phyloP scores from a whole-genome alignment of 30 jellyfish, hydroid and myxozoan genomes.

The Hydractinia echinata region DNA sequence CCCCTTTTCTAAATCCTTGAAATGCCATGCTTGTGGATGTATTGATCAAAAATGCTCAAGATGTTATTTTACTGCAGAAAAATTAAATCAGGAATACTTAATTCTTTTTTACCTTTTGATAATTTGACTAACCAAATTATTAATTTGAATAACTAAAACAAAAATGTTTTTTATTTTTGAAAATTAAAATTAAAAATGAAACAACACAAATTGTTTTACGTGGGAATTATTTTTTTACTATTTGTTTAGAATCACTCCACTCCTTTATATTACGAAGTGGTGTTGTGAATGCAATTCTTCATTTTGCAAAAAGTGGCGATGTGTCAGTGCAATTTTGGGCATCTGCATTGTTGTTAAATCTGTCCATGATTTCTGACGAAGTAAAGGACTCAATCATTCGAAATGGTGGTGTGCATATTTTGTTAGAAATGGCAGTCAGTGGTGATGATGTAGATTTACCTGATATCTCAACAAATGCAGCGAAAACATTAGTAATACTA shows the following conservation, averaged over 20 bases:
- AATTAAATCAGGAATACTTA: too few species aligned
- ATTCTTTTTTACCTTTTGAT: too few species aligned
- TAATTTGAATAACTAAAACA: too few species aligned
- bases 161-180: too few species aligned
- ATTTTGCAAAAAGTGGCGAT: constrained; percentile 45
- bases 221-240: too few species aligned
- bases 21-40: too few species aligned
- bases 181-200: too few species aligned
- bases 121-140: too few species aligned
- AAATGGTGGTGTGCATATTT: constrained; percentile 69
- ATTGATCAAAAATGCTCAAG: too few species aligned
- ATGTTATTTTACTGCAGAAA: too few species aligned
- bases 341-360: constrained; percentile 67
- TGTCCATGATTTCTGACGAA: constrained; percentile 76
- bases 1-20: too few species aligned
- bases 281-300: constrained; percentile 47
- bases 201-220: too few species aligned
- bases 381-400: constrained; percentile 58
- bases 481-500: constrained; percentile 72
- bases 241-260: constrained; percentile 47
- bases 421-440: constrained; percentile 75
- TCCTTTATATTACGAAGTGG: constrained; percentile 45
- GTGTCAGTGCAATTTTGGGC: constrained; percentile 83
- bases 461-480: constrained; percentile 63
- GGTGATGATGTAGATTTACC: constrained; percentile 72